Base-by-base conservation (phyloP, 2,888 invertebrate genomes). In the Pristionchus fissidentatus region DNA sequence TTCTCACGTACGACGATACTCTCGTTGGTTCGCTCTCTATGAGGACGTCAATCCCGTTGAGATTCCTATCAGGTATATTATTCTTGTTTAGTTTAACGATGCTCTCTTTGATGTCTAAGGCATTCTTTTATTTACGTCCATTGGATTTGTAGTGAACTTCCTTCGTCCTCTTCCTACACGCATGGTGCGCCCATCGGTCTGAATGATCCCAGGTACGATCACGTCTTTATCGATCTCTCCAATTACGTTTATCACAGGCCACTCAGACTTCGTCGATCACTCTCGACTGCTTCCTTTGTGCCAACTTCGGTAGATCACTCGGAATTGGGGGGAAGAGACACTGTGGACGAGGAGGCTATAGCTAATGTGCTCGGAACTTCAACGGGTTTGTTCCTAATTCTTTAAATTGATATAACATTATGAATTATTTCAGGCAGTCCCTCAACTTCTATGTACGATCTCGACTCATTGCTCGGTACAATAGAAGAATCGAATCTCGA, bases 251-350 rank as follows among this genome's bases (percentile, higher is more conserved):
- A 4, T 78, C 38, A 10, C n/a, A 55, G 79, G 22, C 29, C 79
- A n/a, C 10, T 8, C 1, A 15, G 43, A 29, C 62, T n/a, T n/a
- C 80, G 62, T 15, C 80, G 80, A 35, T 46, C 57, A 43, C n/a
- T 22, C 43, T 60, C 62, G 1, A 15, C 70, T 26, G 3, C 15
- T 38, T 81, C 80, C 2, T 19, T 29, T 62, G 46, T 81, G 43
- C 80, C 80, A 0, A 81, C 80, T n/a, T 15, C 62, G 19, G 80
- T 35, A 22, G 80, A 81, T n/a, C 29, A 1, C 8, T 62, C 62
- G 29, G 80, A 81, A 62, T 81, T 81, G 62, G 80, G 80, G 32
- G 80, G 80, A 46, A 5, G 32, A 3, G 80, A 81, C 13, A 81
- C 57, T 29, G 62, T 81, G 3, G 80, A 81, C 32, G 80, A 81